Base-by-base conservation (phyloP, 2,888 invertebrate genomes). In the Drosophila prostipennis region DNA sequence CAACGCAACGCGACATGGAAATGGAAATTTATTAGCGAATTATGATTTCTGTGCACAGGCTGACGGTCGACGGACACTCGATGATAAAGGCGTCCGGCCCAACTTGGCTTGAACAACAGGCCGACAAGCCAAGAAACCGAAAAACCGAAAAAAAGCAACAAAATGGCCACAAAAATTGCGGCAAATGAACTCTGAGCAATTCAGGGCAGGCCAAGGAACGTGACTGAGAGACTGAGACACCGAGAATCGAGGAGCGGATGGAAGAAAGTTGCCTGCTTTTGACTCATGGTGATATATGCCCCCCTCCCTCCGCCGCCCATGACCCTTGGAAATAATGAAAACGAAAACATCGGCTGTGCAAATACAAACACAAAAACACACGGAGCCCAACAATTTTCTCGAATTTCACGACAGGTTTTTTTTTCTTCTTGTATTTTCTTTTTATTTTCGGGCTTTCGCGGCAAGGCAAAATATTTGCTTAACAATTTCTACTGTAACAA, bases 21-120 rank as follows among this genome's bases (percentile, higher is more conserved):
- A 80, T 83, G 83, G 69, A 82, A 82, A 82, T 82, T 86, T 83
- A 86, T 82, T 82, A 80, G 83, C 80, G 79, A 82, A 86, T 82
- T 82, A 82, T 82, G 82, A 83, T 81, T 81, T 80, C 86, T 70
- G 79, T 58, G 81, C 77, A 77, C 82, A 72, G 69, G 37, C 69
- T 48, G 53, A 16, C 54, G 48, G 48, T 34, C 48, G 53, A 16
- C 54, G 48, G 48, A 34, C 48, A 48, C 32, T n/a, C n/a, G n/a
- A n/a, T 42, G 53, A 54, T 54, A 39, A 59, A 54, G 59, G 51
- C 16, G 19, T 40, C 40, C 52, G 52, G 19, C 34, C 65, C 16
- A 51, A 34, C 59, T 36, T 55, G 67, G 56, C 13, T 32, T 1
- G 2, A 61, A 34, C 46, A 53, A n/a, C 61, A 16, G 29, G 59